phyloP scores from a whole-genome alignment of 2,888 invertebrate genomes.

The Tipula lateralis region DNA sequence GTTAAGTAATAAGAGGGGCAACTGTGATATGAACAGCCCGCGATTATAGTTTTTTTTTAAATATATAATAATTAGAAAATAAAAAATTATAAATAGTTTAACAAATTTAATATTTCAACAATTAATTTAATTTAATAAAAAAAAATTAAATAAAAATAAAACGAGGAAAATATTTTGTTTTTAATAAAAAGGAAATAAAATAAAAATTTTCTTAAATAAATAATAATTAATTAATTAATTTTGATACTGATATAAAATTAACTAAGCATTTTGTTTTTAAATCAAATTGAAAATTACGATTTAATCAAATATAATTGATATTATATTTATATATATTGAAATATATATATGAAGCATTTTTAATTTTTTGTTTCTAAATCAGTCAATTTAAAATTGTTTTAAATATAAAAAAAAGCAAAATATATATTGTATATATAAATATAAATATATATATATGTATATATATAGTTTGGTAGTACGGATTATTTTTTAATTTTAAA shows the following conservation, averaged over 20 bases:
- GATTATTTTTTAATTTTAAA: not conserved
- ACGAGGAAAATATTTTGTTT: conserved; percentile 20
- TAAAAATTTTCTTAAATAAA: conserved; percentile 25
- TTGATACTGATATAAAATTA: conserved; percentile 11
- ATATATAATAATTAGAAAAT: conserved; percentile 31
- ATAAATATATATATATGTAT: not conserved
- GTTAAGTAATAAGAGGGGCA: conserved; percentile 33
- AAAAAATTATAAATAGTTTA: conserved; percentile 31
- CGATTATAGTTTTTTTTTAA: conserved; percentile 32
- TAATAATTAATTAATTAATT: conserved; percentile 1
- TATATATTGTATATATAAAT: not conserved
- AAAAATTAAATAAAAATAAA: conserved; percentile 25
- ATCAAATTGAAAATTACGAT: not conserved
- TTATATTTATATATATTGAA: not conserved
- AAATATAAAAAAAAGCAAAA: not conserved
- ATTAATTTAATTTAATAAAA: conserved; percentile 20
- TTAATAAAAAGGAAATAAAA: not conserved
- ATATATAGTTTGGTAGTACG: conserved; percentile 5
- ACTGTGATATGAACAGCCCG: conserved; percentile 37
- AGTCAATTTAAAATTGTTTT: conserved; percentile 25
- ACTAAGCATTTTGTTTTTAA: conserved; percentile 3
- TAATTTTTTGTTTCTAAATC: conserved; percentile 16
- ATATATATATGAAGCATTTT: conserved; percentile 26
- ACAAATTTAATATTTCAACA: conserved; percentile 31
- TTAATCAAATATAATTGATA: not conserved